Evolutionary conservation across 2,113 vertebrate genomes (phyloP).

Genomic region (Stegostoma tigrinum): DNA sequence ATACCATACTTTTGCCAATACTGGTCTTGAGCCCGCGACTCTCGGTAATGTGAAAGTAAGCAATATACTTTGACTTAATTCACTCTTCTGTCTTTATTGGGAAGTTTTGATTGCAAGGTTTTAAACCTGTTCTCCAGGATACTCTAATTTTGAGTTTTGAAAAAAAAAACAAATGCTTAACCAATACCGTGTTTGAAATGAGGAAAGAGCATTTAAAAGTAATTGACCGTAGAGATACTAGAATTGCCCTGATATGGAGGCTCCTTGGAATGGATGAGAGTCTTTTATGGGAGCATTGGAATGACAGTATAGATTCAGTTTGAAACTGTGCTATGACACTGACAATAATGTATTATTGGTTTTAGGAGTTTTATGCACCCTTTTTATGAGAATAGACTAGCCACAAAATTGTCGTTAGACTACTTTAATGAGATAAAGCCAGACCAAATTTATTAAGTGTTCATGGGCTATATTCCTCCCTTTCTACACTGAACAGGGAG

Average conservation of each 20-base stretch:
- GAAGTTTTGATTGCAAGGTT: not conserved
- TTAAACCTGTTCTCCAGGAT: not conserved
- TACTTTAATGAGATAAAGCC: too few relatives aligned
- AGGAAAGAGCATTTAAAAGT: not conserved
- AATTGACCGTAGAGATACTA: not conserved
- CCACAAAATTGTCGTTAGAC: too few relatives aligned
- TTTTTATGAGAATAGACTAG: too few relatives aligned
- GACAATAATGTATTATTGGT: not conserved
- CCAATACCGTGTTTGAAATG: not conserved
- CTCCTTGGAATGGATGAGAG: not conserved
- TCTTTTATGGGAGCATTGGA: not conserved
- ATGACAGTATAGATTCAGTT: not conserved
- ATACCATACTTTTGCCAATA: not conserved
- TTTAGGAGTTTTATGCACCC: too few relatives aligned
- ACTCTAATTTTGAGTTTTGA: not conserved
- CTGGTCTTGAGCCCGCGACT: not conserved
- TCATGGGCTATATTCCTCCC: too few relatives aligned
- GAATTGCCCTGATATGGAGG: not conserved
- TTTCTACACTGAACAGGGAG: too few relatives aligned
- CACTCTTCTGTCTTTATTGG: not conserved
- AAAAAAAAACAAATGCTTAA: not conserved
- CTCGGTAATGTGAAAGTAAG: not conserved
- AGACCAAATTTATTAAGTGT: too few relatives aligned
- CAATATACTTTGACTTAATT: not conserved
- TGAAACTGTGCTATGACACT: not conserved